Percentiles rank a stretch among this genome's conserved stretches.
phyloP scores from a whole-genome alignment of 2,797 vertebrate genomes.

The Parauchenoglanis ngamensis region DNA sequence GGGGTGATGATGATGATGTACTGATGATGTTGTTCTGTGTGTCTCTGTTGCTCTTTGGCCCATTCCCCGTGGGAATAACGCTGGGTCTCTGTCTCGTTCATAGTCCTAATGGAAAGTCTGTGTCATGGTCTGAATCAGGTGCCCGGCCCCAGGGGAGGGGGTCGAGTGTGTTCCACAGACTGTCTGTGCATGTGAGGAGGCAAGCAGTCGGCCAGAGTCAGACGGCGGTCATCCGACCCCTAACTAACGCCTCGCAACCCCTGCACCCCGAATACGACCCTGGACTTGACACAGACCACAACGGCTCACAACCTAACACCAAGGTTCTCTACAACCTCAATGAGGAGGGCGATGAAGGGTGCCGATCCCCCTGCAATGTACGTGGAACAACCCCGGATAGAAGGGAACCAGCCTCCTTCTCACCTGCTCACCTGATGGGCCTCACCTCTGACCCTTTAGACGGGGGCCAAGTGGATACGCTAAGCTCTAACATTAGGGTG shows the following conservation, averaged over 20 bases:
- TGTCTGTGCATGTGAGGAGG: slow-evolving; percentile 99
- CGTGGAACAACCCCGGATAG: slow-evolving; percentile 75
- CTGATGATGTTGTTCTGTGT: slow-evolving; percentile 62
- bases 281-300: slow-evolving; percentile 82
- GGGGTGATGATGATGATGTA: slow-evolving; percentile 45
- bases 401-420: slow-evolving; percentile 77
- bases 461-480: slow-evolving; percentile 79
- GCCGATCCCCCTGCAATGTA: slow-evolving; percentile 68
- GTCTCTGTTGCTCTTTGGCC: slow-evolving; percentile 63
- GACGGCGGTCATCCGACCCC: slow-evolving; percentile 99
- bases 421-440: slow-evolving; percentile 73
- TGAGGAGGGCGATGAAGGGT: slow-evolving; percentile 80
- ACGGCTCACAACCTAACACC: slow-evolving; percentile 84
- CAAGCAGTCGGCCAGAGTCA: slow-evolving; percentile 97
- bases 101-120: slow-evolving; percentile 99
- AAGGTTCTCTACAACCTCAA: slow-evolving; percentile 87
- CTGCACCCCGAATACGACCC: slow-evolving; percentile 76
- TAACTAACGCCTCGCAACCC: slow-evolving; percentile 90
- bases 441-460: slow-evolving; percentile 79
- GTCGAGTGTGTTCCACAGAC: slow-evolving; percentile 97
- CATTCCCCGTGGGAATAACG: slow-evolving; percentile 78
- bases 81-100: slow-evolving; percentile 93
- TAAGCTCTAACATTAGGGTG: slow-evolving; percentile 76
- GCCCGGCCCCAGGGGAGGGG: slow-evolving; percentile 94
- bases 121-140: slow-evolving; percentile 99